Base-by-base conservation (phyloP, 2,797 vertebrate species). In the Anguilla pacifica region DNA sequence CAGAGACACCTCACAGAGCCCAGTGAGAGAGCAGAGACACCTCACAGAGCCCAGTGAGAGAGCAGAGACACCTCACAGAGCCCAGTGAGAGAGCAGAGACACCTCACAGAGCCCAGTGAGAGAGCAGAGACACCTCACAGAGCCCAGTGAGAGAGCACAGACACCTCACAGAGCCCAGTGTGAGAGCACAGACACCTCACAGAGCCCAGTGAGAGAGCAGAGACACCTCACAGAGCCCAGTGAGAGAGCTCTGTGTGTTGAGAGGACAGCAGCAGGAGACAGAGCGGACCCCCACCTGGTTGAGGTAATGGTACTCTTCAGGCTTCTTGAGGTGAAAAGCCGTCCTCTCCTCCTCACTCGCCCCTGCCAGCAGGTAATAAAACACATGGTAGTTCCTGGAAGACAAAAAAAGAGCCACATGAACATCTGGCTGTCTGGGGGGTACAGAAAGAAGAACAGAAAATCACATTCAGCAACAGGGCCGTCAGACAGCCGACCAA, bases 361-460 rank as follows among this genome's bases (percentile, higher is more conserved):
- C 96, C 95, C 99, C 99, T 91, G 98, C 98, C 96, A 99, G 96
- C 91, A 99, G 97, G 96, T 99, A 99, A 95, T 99, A 99, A 95
- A 99, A 99, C 57, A 99, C 98, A 87, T 99, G 99, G 95, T 99
- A 99, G 96, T 99, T 99, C 93, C 99, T 99, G 91, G 89, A 85
- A 86, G 25, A 87, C 11, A n/a, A 89, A 57, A 64, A 51, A 46
- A 79, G 0, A 46, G n/a, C 67, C 61, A 11, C 17, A 49, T 49
- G 11, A 81, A 49, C 39, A 74, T 51, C 61, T 17, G 17, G n/a
- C 86, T 31, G 22, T 53, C 17, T 10, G 59, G 46, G 70, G 6
- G 43, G 25, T 3, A 64, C 61, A 83, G 2, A 9, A 4, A 88
- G 15, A 72, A 55, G 61, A 79, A 83, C 86, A 19, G 5, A 55